Conservation (phyloP, 2,888 invertebrate genomes). For the Ariolimax columbianus region DNA sequence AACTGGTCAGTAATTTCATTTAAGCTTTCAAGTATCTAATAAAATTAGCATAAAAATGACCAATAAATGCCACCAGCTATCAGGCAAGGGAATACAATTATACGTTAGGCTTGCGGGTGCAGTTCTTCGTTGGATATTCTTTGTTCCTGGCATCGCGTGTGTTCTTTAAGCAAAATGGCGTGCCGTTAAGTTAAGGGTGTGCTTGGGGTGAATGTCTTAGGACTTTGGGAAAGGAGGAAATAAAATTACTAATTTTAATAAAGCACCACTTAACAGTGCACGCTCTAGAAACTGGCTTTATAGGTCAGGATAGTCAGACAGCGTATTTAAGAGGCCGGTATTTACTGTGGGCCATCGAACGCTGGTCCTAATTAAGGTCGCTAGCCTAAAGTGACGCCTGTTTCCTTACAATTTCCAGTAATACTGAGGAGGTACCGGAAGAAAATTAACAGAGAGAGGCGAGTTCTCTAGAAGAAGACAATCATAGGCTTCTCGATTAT, state of each 20-base stretch:
- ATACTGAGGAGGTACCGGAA: not conserved
- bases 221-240: not conserved
- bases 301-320: not conserved
- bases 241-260: not conserved
- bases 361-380: not conserved
- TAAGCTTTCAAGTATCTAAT: not conserved
- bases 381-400: not conserved
- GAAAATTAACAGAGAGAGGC: not conserved
- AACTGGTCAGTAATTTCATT: not conserved
- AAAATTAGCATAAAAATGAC: not conserved
- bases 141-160: not conserved
- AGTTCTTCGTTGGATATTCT: not conserved
- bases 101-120: not conserved
- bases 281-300: not conserved
- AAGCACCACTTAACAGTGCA: not conserved
- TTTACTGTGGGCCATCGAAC: not conserved
- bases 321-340: not conserved
- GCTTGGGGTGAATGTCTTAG: not conserved
- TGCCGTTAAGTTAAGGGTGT: not conserved
- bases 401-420: not conserved
- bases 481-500: not conserved
- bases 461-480: not conserved
- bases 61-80: not conserved
- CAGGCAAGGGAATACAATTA: not conserved
- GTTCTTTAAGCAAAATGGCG: not conserved